Conservation (phyloP, 2,888 invertebrate species). For the Zonitis immaculata region DNA sequence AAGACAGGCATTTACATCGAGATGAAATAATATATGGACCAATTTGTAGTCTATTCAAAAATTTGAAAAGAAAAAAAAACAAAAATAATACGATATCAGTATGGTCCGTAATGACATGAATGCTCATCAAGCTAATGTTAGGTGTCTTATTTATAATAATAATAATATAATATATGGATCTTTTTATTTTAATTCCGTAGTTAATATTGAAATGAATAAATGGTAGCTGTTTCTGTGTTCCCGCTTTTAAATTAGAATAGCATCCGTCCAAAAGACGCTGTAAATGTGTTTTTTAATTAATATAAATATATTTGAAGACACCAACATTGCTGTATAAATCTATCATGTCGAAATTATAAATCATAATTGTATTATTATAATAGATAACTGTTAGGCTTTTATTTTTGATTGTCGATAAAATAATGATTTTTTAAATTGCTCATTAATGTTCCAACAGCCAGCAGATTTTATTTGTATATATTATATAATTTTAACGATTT, state of each 20-base stretch:
- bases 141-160: constrained; percentile 22
- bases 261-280: constrained; percentile 41
- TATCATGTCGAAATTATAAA: constrained; percentile 11
- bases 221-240: constrained; percentile 19
- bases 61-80: constrained; percentile 23
- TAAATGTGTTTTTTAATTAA: constrained; percentile 4
- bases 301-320: constrained; percentile 8
- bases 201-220: constrained; percentile 20
- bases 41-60: constrained; percentile 29
- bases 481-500: not conserved
- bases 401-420: constrained; percentile 5
- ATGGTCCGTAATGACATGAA: constrained; percentile 14
- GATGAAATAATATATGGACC: constrained; percentile 35
- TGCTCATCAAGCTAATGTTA: constrained; percentile 20
- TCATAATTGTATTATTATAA: constrained; percentile 3
- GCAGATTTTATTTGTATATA: not conserved
- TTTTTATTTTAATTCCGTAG: constrained; percentile 4
- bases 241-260: constrained; percentile 38
- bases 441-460: not conserved
- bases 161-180: no score
- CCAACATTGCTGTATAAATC: constrained; percentile 7
- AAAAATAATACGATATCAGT: not conserved
- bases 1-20: constrained; percentile 31
- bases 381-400: constrained; percentile 10
- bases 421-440: constrained; percentile 3